phyloP scores from a whole-genome alignment of 1,140 invertebrate genomes.

The Rhyzopertha dominica region DNA sequence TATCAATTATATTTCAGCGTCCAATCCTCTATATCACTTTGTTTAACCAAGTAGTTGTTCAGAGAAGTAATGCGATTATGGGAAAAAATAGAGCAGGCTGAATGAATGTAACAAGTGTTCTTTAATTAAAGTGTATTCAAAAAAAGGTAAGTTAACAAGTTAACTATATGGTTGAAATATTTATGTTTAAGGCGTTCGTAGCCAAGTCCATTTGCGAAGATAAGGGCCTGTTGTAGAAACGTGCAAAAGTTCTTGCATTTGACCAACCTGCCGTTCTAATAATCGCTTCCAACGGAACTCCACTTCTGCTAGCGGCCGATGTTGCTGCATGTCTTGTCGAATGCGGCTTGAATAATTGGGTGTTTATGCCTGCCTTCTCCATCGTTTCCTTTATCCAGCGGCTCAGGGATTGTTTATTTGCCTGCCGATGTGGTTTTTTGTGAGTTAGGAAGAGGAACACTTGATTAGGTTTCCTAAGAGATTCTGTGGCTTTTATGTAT shows the following conservation, averaged over 20 bases:
- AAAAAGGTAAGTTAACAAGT: too few relatives aligned
- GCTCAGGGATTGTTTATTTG: not conserved
- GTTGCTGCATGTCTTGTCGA: not conserved
- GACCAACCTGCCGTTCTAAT: not conserved
- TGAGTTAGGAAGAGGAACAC: too few relatives aligned
- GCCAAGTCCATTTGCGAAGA: too few relatives aligned
- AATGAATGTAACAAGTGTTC: too few relatives aligned
- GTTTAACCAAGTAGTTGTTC: too few relatives aligned
- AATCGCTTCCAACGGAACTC: not conserved
- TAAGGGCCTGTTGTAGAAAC: not conserved
- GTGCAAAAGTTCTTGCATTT: not conserved
- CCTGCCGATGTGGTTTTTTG: not conserved
- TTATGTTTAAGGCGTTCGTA: too few relatives aligned
- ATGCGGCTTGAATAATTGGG: not conserved
- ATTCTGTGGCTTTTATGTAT: slow-evolving; percentile 4
- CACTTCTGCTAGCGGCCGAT: not conserved
- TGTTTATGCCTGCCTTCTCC: not conserved
- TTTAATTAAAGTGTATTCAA: too few relatives aligned
- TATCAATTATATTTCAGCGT: too few relatives aligned
- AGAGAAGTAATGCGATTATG: too few relatives aligned
- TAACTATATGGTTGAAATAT: too few relatives aligned
- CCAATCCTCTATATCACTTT: too few relatives aligned
- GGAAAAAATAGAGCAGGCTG: too few relatives aligned
- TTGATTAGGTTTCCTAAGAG: not conserved
- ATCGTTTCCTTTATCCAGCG: not conserved